These are phyloP conservation scores for Halocaridina rubra DNA, from an alignment of 2,888 invertebrate species.

Conservation along the genomic window DNA sequence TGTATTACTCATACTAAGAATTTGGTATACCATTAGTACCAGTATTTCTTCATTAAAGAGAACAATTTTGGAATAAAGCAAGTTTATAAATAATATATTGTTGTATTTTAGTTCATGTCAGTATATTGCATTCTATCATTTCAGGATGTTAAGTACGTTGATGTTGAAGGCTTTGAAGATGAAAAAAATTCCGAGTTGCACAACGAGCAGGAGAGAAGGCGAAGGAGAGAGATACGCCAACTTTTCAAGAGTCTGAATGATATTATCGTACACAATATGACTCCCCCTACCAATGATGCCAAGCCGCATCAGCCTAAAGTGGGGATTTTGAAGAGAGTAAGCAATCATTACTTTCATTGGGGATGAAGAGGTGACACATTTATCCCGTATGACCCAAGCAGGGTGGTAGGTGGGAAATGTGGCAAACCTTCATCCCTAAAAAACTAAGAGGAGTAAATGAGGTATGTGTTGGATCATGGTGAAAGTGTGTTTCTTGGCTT, in stretches of 20 bases:
- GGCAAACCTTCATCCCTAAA: too few species aligned
- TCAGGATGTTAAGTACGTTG: not conserved
- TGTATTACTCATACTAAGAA: too few species aligned
- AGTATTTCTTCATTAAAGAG: too few species aligned
- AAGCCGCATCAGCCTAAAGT: slow-evolving; percentile 5
- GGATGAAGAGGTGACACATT: too few species aligned
- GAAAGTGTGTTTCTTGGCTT: too few species aligned
- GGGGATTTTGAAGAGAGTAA: slow-evolving; percentile 29
- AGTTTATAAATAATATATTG: not conserved
- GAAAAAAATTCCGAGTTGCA: slow-evolving; percentile 26
- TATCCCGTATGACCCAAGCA: too few species aligned
- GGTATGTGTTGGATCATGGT: too few species aligned
- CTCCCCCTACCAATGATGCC: not conserved
- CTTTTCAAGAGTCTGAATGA: slow-evolving; percentile 22
- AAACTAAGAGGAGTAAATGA: too few species aligned
- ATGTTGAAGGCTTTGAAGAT: slow-evolving; percentile 11
- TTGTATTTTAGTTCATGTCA: not conserved
- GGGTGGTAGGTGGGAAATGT: too few species aligned
- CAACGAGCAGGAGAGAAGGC: slow-evolving; percentile 47
- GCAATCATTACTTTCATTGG: too few species aligned
- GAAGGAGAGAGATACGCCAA: slow-evolving; percentile 26
- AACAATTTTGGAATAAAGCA: not conserved
- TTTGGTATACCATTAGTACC: too few species aligned
- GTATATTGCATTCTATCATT: not conserved
- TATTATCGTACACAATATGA: not conserved